Evolutionary conservation across 2,797 vertebrate genomes (phyloP).

Genomic region (Dendrocincla tyrannina): DNA sequence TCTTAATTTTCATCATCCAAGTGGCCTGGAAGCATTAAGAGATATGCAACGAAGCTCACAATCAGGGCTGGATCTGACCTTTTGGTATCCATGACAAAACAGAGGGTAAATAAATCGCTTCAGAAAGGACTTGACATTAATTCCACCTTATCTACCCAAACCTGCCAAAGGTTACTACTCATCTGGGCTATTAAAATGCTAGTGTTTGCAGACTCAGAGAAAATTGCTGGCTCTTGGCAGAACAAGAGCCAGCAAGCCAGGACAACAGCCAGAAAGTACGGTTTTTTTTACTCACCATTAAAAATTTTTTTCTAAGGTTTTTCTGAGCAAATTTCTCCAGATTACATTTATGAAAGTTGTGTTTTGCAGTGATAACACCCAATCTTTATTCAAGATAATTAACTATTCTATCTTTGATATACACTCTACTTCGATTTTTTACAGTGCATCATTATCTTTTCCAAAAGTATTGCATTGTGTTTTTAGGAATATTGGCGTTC

Average conservation of each 20-base stretch:
- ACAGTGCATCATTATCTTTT: neutral
- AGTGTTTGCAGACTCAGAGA: neutral
- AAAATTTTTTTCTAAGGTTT: neutral
- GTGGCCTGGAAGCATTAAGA: neutral
- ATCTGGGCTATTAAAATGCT: neutral
- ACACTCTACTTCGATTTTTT: neutral
- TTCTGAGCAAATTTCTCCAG: neutral
- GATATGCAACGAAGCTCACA: neutral
- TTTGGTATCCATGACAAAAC: neutral
- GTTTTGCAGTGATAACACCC: neutral
- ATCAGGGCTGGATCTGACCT: neutral
- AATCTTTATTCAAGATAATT: neutral
- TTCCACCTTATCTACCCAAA: neutral
- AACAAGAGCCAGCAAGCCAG: neutral
- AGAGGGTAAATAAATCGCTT: neutral
- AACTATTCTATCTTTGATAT: neutral
- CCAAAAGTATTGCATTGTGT: neutral
- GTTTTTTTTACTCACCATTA: neutral
- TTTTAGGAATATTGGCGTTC: neutral
- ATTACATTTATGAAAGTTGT: neutral
- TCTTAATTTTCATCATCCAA: neutral
- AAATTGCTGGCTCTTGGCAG: neutral
- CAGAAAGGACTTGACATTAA: neutral
- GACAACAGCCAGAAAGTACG: neutral
- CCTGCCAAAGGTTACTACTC: neutral